phyloP scores from a whole-genome alignment of 1,140 invertebrate genomes.

The Bacillus rossius region DNA sequence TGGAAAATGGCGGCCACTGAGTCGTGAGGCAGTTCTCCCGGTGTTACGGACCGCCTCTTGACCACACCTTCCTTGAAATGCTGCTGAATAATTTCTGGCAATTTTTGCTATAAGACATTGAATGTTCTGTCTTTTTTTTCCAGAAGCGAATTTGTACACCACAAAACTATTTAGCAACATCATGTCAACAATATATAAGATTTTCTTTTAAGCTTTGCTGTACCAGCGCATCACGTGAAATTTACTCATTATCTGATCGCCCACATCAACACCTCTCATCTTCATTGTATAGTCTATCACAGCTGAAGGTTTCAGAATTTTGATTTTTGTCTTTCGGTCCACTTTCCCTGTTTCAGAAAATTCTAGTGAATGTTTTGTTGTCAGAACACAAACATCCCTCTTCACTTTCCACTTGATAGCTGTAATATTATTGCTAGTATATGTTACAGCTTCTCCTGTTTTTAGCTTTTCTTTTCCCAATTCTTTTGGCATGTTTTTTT shows the following conservation, averaged over 20 bases:
- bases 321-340: constrained; percentile 17
- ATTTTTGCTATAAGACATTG: constrained; percentile 13
- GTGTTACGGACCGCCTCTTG: constrained; percentile 10
- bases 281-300: constrained; percentile 23
- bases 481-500: too few species aligned
- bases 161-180: constrained; percentile 20
- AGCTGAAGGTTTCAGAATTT: constrained; percentile 20
- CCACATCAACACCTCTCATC: constrained; percentile 21
- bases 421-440: too few species aligned
- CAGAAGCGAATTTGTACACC: constrained; percentile 11
- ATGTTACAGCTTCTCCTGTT: too few species aligned
- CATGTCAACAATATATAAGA: constrained; percentile 22
- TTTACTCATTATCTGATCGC: constrained; percentile 21
- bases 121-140: constrained; percentile 19
- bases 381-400: too few species aligned
- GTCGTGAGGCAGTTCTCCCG: constrained; percentile 15
- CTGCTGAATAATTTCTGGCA: constrained; percentile 8
- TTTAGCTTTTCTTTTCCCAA: too few species aligned
- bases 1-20: constrained; percentile 21
- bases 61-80: constrained; percentile 6
- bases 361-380: too few species aligned
- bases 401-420: too few species aligned
- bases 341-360: constrained; percentile 17
- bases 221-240: constrained; percentile 19
- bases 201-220: constrained; percentile 21